These are phyloP conservation scores for Arenaria interpres DNA, from an alignment of 2,113 vertebrate genomes.

Conservation along the genomic window DNA sequence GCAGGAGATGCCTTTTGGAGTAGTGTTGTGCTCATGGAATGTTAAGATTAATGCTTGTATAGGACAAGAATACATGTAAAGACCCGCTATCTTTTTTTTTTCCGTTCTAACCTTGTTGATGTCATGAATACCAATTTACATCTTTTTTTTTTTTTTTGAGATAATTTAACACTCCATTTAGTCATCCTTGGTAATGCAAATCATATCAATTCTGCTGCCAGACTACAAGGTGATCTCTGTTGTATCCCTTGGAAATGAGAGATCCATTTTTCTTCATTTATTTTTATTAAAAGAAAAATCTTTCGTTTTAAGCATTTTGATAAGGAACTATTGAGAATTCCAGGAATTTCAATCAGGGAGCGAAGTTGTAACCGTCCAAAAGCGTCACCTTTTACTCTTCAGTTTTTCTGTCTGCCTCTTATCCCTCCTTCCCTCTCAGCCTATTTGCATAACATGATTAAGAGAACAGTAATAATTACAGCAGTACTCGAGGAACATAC, in stretches of 20 bases:
- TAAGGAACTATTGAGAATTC: constrained; percentile 34
- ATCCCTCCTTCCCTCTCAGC: neutral
- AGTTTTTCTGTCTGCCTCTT: neutral
- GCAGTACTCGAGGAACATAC: neutral
- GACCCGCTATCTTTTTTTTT: neutral
- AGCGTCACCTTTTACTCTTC: neutral
- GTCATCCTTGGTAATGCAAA: constrained; percentile 65
- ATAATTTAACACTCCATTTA: constrained; percentile 72
- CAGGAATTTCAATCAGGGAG: constrained; percentile 21
- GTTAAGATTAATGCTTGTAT: constrained; percentile 22
- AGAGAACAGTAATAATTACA: constrained; percentile 19
- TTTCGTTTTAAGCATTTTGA: constrained; percentile 17
- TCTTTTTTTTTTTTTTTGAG: constrained; percentile 25
- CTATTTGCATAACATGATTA: constrained; percentile 34
- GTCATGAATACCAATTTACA: constrained; percentile 34
- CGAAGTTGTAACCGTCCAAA: neutral
- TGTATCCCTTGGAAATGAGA: constrained; percentile 50
- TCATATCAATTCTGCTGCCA: constrained; percentile 43
- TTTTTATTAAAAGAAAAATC: constrained; percentile 39
- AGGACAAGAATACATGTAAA: constrained; percentile 24
- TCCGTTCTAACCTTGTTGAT: constrained; percentile 40
- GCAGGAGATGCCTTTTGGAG: constrained; percentile 34
- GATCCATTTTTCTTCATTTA: constrained; percentile 54
- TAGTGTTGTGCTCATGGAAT: neutral
- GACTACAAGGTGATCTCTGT: constrained; percentile 63